Evolutionary conservation across 2,888 invertebrate species (phyloP), one percentile per base, ranked within the genome.

Genomic region (Athetis lepigone): DNA sequence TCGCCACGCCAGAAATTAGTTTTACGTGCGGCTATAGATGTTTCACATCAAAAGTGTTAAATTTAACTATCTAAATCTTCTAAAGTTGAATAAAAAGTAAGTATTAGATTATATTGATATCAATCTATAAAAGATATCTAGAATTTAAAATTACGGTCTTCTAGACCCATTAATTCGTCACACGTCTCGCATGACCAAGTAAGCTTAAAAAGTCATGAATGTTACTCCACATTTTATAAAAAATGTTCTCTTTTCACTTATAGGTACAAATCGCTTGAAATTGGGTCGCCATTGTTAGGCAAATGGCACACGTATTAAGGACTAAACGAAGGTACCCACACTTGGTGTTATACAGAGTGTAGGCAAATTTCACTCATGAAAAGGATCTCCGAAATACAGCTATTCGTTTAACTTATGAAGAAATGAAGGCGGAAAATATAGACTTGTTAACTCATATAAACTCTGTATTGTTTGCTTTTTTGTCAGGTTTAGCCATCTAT

Each of bases 201-300:
- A 33, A 40, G 37, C 43, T 40, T 39, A 27, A 52, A 64, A 56
- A 27, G 25, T 47, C n/a, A 42, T 40, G 18, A 63, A 43, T 50
- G 45, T 42, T 58, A 43, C 37, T 60, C 37, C 29, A 43, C n/a
- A 23, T 36, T 45, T 50, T 39, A 42, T 13, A 25, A 36, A 49
- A 5, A 58, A 58, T 43, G 21, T 29, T 49, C 42, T 45, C 40
- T 37, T 29, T 67, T 55, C 45, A 54, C 19, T 45, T 43, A n/a
- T n/a, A n/a, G n/a, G 23, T 43, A 52, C 39, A 70, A 75, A 58
- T 62, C 36, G 46, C 43, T 54, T 45, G 45, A 57, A 76, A 70
- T 62, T 59, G 59, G 55, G 67, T 49, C 51, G 33, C 42, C 37
- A 43, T 67, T 60, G 42, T 67, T 62, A 63, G 25, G 67, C 49